These are phyloP conservation scores for Eilema sororculum DNA, from an alignment of 2,888 invertebrate genomes.

Conservation along the genomic window DNA sequence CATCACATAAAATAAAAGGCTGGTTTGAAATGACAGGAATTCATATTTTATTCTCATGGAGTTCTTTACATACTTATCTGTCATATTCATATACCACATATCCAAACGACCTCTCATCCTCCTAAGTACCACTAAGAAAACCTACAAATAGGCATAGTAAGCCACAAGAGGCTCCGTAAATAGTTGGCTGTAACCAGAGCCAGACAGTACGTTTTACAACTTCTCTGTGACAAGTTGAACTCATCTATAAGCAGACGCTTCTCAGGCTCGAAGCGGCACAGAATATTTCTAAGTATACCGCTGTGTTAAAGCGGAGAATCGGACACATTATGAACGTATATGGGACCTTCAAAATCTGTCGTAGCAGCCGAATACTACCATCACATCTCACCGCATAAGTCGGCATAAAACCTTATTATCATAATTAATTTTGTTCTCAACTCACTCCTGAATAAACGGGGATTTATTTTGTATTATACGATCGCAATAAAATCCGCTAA, in stretches of 20 bases:
- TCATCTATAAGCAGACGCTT: not conserved
- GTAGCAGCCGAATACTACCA: too few species aligned
- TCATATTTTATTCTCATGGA: not conserved
- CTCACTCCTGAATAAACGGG: not conserved
- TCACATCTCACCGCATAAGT: not conserved
- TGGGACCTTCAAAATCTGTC: too few species aligned
- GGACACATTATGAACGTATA: too few species aligned
- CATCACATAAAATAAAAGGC: constrained; percentile 1
- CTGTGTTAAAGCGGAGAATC: too few species aligned
- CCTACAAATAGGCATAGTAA: too few species aligned
- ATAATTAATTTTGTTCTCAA: not conserved
- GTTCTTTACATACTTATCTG: not conserved
- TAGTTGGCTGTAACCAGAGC: not conserved
- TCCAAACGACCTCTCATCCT: not conserved
- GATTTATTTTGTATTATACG: not conserved
- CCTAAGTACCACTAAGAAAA: too few species aligned
- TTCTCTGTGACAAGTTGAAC: not conserved
- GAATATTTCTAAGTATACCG: too few species aligned
- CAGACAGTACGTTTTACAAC: not conserved
- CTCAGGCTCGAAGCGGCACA: not conserved
- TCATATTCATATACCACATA: not conserved
- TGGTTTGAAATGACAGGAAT: not conserved
- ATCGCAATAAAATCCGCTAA: not conserved
- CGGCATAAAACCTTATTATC: not conserved
- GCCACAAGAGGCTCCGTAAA: too few species aligned